Conservation (phyloP, 30 jellyfish, hydroid and myxozoan species). For the Catostylus mosaicus region DNA sequence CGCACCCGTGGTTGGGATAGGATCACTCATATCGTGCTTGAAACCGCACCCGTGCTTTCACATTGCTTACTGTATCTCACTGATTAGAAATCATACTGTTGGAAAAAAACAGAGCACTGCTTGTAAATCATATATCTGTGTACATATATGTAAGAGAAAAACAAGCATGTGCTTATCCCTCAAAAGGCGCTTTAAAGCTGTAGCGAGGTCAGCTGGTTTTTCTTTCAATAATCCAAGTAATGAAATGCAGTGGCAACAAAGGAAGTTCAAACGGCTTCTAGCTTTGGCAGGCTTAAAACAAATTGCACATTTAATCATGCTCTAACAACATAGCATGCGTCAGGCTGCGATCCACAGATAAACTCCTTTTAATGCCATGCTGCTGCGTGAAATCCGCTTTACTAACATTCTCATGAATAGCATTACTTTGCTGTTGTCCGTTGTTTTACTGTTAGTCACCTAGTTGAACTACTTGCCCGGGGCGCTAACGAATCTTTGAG, state of each 20-base stretch:
- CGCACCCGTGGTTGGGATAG: too few relatives aligned
- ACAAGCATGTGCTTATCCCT: constrained; percentile 6
- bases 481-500: too few relatives aligned
- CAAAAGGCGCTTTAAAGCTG: constrained; percentile 17
- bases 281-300: constrained; percentile 64
- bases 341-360: constrained; percentile 31
- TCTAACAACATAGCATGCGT: constrained; percentile 38
- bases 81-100: too few relatives aligned
- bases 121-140: constrained; percentile 11
- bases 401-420: not conserved
- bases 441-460: not conserved
- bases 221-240: constrained; percentile 55
- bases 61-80: too few relatives aligned
- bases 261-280: constrained; percentile 44
- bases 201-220: constrained; percentile 64
- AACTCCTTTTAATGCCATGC: constrained; percentile 44
- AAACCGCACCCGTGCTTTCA: too few relatives aligned
- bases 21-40: too few relatives aligned
- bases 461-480: too few relatives aligned
- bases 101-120: too few relatives aligned
- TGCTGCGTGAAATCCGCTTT: constrained; percentile 17
- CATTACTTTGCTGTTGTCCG: not conserved
- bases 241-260: constrained; percentile 25
- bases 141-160: constrained; percentile 13
- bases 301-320: constrained; percentile 21